Evolutionary conservation across 2,888 invertebrate genomes (phyloP).

Genomic region (Eugnorisma glareosa): DNA sequence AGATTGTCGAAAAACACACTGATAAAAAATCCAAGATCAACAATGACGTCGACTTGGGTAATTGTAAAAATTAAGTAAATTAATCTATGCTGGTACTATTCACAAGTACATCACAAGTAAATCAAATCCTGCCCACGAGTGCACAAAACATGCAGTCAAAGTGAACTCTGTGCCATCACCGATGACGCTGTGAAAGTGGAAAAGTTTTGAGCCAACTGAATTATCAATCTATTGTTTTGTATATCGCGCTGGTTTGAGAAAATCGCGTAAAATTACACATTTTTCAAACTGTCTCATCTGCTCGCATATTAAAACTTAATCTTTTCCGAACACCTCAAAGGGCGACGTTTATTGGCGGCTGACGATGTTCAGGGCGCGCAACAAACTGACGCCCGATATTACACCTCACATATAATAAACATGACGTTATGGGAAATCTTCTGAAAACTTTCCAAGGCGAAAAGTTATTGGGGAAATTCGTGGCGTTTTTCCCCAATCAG

Average conservation of each 20-base stretch:
- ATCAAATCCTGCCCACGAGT: neutral
- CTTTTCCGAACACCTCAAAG: constrained; percentile 64
- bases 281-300: constrained; percentile 36
- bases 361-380: constrained; percentile 70
- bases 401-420: constrained; percentile 60
- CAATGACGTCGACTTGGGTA: neutral
- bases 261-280: neutral
- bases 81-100: neutral
- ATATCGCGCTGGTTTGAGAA: neutral
- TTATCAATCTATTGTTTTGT: neutral
- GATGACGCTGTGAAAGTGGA: neutral
- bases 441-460: constrained; percentile 50
- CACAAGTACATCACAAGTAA: neutral
- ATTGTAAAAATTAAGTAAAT: neutral
- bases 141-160: neutral
- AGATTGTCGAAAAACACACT: neutral
- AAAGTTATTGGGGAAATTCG: constrained; percentile 33
- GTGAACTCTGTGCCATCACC: neutral
- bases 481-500: constrained; percentile 20
- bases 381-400: constrained; percentile 67
- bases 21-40: constrained; percentile 7
- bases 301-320: constrained; percentile 39
- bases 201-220: neutral
- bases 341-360: constrained; percentile 73
- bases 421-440: constrained; percentile 53